Evolutionary conservation across 2,888 invertebrate genomes (phyloP).

Genomic region (Andrena marginata): DNA sequence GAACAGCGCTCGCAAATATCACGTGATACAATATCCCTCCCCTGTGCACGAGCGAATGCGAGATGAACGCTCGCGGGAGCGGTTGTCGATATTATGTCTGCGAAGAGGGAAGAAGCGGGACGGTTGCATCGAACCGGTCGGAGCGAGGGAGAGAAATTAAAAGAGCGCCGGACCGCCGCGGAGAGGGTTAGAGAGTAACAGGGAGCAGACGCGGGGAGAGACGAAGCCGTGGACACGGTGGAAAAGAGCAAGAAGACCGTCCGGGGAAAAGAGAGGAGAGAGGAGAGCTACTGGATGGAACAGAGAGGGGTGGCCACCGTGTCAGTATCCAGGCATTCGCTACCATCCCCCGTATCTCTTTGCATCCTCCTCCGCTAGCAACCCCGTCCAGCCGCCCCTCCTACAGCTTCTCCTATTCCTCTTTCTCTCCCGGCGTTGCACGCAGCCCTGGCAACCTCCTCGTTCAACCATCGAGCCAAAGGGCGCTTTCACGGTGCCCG

Average conservation of each 20-base stretch:
- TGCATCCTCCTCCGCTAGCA: conserved; percentile 50
- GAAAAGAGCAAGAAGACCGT: conserved; percentile 9
- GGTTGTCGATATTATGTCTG: conserved; percentile 69
- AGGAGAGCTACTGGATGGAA: conserved; percentile 45
- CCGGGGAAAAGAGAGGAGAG: conserved; percentile 9
- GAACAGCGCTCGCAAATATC: conserved; percentile 60
- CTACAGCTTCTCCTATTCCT: conserved; percentile 31
- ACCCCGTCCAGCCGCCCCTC: conserved; percentile 30
- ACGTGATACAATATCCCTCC: conserved; percentile 51
- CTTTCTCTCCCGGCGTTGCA: conserved; percentile 37
- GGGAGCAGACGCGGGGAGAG: neutral
- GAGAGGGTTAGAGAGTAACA: neutral
- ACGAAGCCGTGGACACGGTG: neutral
- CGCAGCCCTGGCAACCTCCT: conserved; percentile 36
- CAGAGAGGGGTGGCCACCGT: conserved; percentile 65
- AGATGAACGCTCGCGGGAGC: conserved; percentile 58
- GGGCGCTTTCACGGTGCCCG: conserved; percentile 46
- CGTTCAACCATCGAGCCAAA: conserved; percentile 54
- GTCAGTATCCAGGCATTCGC: conserved; percentile 74
- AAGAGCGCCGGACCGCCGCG: neutral
- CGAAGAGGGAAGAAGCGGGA: conserved; percentile 41
- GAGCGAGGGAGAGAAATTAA: conserved; percentile 10
- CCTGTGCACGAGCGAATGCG: conserved; percentile 27
- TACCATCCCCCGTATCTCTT: conserved; percentile 56
- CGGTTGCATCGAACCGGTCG: conserved; percentile 16